Base-by-base conservation (phyloP, 2,888 invertebrate genomes). In the Acleris holmiana region DNA sequence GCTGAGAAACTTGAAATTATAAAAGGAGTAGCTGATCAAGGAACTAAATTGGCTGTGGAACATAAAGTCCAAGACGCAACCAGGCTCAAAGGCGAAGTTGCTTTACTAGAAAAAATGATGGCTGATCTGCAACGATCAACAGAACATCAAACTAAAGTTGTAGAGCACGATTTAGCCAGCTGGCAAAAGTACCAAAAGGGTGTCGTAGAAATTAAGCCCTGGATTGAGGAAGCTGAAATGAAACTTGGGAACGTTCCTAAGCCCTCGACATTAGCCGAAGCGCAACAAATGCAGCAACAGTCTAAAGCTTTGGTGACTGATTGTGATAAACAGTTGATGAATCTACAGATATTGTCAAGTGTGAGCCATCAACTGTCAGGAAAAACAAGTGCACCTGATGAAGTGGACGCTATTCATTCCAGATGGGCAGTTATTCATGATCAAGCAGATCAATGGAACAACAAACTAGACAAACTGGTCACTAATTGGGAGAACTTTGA, bases 181-280 rank as follows among this genome's bases (percentile, higher is more conserved):
- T 98, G 97, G 97, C 95, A 97, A 78, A 95, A 95, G 75, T 98
- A 97, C 84, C 97, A 98, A 85, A 93, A 94, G 50, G 95, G 95
- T 61, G 93, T 98, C 35, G 94, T 96, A 67, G 95, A 96, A 83
- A 94, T 98, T 57, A 96, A 96, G 80, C 98, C 98, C 0, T 97
- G 98, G 96, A 94, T 99, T 62, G 97, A 98, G 82, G 94, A 96
- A 80, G 96, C 97, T 18, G 98, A 98, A 89, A 87, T 95, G n/a
- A 96, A 96, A 88, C 94, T 97, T 25, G 94, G 95, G 18, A 93
- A 93, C 68, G 94, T 95, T 8, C 94, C 96, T 5, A 97, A 97
- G 84, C 98, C 98, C 18, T 88, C 94, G 4, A 95, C 95, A 49
- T 89, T 98, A 59, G 93, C 95, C 69, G 98, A 99, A 90, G 98